phyloP scores from a whole-genome alignment of 2,113 vertebrate species.

The Onychorhynchus coronatus region DNA sequence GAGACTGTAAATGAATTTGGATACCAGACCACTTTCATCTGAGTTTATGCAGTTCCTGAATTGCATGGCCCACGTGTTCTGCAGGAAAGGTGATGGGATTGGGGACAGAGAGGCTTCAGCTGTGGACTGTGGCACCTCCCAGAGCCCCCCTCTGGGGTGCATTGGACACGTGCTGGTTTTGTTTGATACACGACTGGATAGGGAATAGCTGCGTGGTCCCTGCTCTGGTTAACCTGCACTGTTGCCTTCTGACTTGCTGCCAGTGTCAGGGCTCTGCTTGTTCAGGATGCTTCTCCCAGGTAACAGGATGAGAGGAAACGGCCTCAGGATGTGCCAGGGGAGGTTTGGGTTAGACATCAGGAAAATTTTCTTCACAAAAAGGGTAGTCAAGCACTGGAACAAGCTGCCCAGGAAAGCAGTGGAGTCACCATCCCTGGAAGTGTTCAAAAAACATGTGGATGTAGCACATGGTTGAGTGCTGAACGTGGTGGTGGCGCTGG shows the following conservation, averaged over 20 bases:
- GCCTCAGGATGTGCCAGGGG: too few relatives aligned
- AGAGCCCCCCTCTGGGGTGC: not conserved
- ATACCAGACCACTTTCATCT: not conserved
- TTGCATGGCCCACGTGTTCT: fast-evolving
- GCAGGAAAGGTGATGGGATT: not conserved
- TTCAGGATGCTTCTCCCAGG: not conserved
- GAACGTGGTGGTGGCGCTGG: fast-evolving
- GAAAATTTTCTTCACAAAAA: not conserved
- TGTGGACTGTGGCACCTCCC: not conserved
- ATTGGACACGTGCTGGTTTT: fast-evolving
- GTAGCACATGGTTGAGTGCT: fast-evolving
- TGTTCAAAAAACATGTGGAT: fast-evolving
- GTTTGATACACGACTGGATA: fast-evolving
- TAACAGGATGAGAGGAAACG: fast-evolving
- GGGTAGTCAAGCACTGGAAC: fast-evolving
- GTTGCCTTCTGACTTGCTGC: not conserved
- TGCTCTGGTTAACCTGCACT: too few relatives aligned
- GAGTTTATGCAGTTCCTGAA: not conserved
- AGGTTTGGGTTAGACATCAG: fast-evolving
- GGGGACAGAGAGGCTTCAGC: not conserved
- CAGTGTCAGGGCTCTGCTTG: not conserved
- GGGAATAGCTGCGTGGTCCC: not conserved
- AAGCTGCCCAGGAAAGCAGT: not conserved
- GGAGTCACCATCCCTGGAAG: not conserved
- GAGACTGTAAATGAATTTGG: not conserved